phyloP scores from a whole-genome alignment of 2,888 invertebrate species.

The Tricholauxania praeusta region DNA sequence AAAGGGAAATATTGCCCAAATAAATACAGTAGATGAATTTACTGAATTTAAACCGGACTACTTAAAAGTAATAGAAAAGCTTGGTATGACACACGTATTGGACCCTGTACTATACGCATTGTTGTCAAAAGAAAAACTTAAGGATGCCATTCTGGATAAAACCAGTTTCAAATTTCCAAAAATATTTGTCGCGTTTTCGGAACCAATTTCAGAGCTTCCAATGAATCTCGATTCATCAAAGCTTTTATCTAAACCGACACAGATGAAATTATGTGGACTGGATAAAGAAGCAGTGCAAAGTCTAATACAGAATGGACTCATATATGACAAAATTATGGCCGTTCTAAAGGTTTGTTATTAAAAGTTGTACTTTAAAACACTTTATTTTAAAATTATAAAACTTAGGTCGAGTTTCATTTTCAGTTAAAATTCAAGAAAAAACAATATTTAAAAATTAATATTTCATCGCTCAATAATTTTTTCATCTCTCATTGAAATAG shows the following conservation, averaged over 20 bases:
- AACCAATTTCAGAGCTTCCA: slow-evolving; percentile 55
- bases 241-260: slow-evolving; percentile 49
- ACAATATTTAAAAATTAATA: no score
- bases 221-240: slow-evolving; percentile 48
- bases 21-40: slow-evolving; percentile 13
- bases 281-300: slow-evolving; percentile 72
- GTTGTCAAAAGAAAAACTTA: slow-evolving; percentile 56
- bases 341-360: slow-evolving; percentile 69
- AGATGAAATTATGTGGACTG: slow-evolving; percentile 70
- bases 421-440: no score
- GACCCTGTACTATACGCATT: slow-evolving; percentile 56
- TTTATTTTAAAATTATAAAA: background rate
- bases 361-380: background rate
- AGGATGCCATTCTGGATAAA: slow-evolving; percentile 52
- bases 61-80: slow-evolving; percentile 46
- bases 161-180: slow-evolving; percentile 52
- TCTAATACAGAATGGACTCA: slow-evolving; percentile 72
- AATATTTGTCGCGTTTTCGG: slow-evolving; percentile 60
- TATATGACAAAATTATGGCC: slow-evolving; percentile 73
- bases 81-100: slow-evolving; percentile 52
- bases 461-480: no score
- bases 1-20: slow-evolving; percentile 61
- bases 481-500: no score
- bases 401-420: background rate
- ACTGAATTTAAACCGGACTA: slow-evolving; percentile 41